Evolutionary conservation across 64 coral and sea anemone genomes (phyloP), one percentile per base, ranked within the genome.

Genomic region (Pachyseris speciosa): DNA sequence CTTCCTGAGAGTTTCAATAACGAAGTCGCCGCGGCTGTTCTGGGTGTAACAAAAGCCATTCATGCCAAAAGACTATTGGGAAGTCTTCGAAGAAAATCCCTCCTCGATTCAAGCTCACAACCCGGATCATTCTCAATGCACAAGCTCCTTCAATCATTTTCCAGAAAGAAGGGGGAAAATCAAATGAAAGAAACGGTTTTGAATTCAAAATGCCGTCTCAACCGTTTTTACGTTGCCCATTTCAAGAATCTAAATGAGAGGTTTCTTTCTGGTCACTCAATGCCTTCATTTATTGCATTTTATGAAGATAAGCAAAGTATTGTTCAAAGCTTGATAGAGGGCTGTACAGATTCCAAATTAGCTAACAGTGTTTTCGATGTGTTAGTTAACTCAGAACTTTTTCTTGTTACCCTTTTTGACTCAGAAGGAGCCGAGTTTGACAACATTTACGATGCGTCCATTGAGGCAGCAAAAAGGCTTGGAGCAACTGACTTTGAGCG

Each of bases 21-120:
- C 9, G 84, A 73, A 10, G 67, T 71, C 39, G 84, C 84, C 31
- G 45, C 67, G 7, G 67, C 84, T 59, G 84, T 87, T 53, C 24
- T 87, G 9, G 27, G 17, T 38, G 8, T 4, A 37, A 88, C 0
- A 42, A 29, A 16, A 7, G 24, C n/a, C n/a, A n/a, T 28, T 5
- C 8, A 58, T 1, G 64, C 27, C 5, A 84, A 74, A 33, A 83
- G 9, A 15, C 32, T 39, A 11, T 53, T 91, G 49, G 3, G 42
- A 3, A 37, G 39, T 13, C 67, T 91, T 73, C 65, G n/a, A 34
- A 59, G 66, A 40, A 91, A 88, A 26, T 58, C 86, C 17, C 67
- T 76, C 7, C 4, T 88, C 28, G 84, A 87, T 38, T 57, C 36
- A 40, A 64, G 53, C 50, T 31, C 19, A 37, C 2, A 25, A 5